Base-by-base conservation (phyloP, 2,113 vertebrate species). In the Herpetotheres cachinnans region DNA sequence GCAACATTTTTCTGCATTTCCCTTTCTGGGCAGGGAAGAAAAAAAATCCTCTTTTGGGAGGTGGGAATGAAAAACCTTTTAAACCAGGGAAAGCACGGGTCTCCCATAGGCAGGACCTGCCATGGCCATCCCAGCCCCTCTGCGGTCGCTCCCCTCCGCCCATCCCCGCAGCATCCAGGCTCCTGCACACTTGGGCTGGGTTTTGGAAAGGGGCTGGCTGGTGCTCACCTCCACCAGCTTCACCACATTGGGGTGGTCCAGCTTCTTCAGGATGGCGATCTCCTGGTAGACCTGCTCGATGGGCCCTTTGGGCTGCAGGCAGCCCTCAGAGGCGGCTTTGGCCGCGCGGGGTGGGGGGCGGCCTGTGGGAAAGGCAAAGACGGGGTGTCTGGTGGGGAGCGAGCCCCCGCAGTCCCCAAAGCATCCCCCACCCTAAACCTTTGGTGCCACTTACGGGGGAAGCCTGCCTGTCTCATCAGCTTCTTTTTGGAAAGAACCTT, bases 401-500 rank as follows among this genome's bases (percentile, higher is more conserved):
- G 7, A 83, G 25, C 27, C 50, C 58, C 40, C 5, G 0, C 4
- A 11, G 13, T 34, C 29, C 70, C 61, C 42, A 56, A n/a, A 70
- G 30, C 38, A 55, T 24, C 44, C 9, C 67, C 21, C 34, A 62
- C 9, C 49, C 54, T 26, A 44, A 52, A 86, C 67, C 16, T 44
- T 50, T 65, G 16, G 30, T 22, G n/a, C 38, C 87, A 99, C 99
- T 99, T 98, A 99, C 99, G 99, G 86, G 99, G 99, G 92, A 99
- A 99, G 62, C 99, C 99, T 1, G 99, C 99, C 97, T 99, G 99
- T 62, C 99, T 98, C 98, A 99, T 99, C 98, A 99, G 98, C 97
- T 99, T 99, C 98, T 99, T 99, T 97, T 99, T 99, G 93, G 99
- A 99, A 93, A 99, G 98, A 92, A 99, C 99, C 97, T 99, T 99